Evolutionary conservation across 1,140 invertebrate species (phyloP).

Genomic region (Drosophila albomicans): DNA sequence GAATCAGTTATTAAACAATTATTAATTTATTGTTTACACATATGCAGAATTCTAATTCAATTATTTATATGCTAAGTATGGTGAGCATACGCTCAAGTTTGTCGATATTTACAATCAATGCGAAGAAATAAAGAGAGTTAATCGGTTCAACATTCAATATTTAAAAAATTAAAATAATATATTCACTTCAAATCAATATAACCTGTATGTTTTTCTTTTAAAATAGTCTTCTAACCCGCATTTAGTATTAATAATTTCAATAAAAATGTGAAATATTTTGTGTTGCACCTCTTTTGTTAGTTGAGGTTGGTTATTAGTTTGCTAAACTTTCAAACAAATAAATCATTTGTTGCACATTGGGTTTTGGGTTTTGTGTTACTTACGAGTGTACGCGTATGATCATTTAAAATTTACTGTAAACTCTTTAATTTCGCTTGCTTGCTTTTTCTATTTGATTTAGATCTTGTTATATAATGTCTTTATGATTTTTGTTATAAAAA

Average conservation of each 20-base stretch:
- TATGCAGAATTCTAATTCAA: constrained; percentile 33
- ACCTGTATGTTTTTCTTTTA: no score
- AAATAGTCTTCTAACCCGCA: no score
- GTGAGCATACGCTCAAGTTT: neutral
- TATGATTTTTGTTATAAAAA: neutral
- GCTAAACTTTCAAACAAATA: no score
- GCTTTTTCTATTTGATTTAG: neutral
- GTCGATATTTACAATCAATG: constrained; percentile 36
- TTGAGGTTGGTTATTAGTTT: no score
- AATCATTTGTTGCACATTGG: no score
- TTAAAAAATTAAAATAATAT: neutral
- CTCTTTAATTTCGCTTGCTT: neutral
- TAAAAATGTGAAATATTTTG: no score
- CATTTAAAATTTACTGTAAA: neutral
- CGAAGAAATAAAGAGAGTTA: neutral
- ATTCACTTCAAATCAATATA: neutral
- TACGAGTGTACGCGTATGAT: no score
- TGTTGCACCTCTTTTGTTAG: no score
- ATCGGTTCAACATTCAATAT: neutral
- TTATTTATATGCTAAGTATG: constrained; percentile 16
- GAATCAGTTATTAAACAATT: constrained; percentile 5
- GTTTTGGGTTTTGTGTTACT: neutral
- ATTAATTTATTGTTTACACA: constrained; percentile 36
- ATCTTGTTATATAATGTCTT: neutral
- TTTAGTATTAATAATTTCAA: no score